Evolutionary conservation across 2,113 vertebrate genomes (phyloP).

Genomic region (Siniperca chuatsi): DNA sequence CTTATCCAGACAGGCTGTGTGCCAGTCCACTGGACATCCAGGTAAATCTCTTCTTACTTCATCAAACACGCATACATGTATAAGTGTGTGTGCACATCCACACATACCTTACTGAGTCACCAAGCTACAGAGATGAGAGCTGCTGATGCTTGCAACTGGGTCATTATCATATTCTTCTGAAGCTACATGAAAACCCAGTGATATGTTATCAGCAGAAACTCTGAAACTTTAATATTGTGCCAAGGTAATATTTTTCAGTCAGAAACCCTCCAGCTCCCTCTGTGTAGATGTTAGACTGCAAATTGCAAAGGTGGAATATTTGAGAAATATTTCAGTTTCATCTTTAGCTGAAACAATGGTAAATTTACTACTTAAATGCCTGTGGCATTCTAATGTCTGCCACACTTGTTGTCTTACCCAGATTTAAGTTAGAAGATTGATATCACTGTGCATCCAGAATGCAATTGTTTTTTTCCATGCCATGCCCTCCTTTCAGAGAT

Average conservation of each 20-base stretch:
- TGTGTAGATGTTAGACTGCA: background rate
- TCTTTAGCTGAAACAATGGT: background rate
- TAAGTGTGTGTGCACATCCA: background rate
- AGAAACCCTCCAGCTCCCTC: background rate
- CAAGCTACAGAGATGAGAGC: background rate
- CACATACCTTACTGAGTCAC: conserved; percentile 1
- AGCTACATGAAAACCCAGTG: background rate
- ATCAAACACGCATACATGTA: background rate
- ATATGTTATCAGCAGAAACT: background rate
- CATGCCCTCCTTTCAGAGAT: background rate
- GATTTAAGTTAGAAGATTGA: background rate
- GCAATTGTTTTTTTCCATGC: background rate
- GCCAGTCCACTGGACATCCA: conserved; percentile 92
- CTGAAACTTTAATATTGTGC: background rate
- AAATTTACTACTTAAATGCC: background rate
- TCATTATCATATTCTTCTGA: conserved; percentile 1
- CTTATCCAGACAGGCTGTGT: conserved; percentile 90
- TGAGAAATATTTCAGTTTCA: background rate
- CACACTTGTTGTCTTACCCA: background rate
- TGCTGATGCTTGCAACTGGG: background rate
- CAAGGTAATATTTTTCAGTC: background rate
- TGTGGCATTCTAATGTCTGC: background rate
- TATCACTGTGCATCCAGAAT: background rate
- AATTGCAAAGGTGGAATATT: background rate
- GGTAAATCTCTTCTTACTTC: conserved; percentile 78